Base-by-base conservation (phyloP, 1,140 invertebrate genomes). In the Drosophila pachea region DNA sequence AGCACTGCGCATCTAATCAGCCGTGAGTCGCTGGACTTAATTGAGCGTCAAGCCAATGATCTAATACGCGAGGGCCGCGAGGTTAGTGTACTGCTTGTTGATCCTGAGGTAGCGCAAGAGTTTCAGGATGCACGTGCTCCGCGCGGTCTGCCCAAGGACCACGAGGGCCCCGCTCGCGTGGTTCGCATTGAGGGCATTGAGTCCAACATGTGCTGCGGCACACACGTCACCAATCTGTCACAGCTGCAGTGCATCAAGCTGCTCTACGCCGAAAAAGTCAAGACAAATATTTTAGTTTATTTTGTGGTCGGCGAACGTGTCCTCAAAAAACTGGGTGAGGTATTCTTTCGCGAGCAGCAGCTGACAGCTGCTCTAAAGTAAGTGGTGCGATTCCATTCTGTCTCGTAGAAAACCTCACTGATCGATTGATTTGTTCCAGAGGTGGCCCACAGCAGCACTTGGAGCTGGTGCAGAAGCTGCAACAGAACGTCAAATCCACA, bases 141-240 rank as follows among this genome's bases (percentile, higher is more conserved):
- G 0, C 63, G 94, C 69, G 94, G 94, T 4, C 88, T 96, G 36
- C 95, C 95, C 5, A 93, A 93, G 56, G 95, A 96, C 83, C 94
- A 94, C 74, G 91, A 90, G 68, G 94, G 94, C 0, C 91, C 92
- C 35, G 93, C 95, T 5, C 89, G 95, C 54, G 92, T 96, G 5
- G 92, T 96, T n/a, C 92, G 91, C 36, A 95, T 95, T 62, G 91
- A 92, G 42, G 92, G 91, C 40, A 87, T 96, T 45, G 95, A 96
- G 70, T 91, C 92, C 36, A 95, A 95, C 78, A 93, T 96, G 91
- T 97, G 95, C 88, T 97, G 95, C 90, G 95, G 95, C 16, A 97
- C 95, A 0, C 95, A 97, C 90, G 94, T 96, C 2, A 91, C 91
- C 4, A 95, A 95, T 90, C 89, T 96, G 35, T 91, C 91, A 69